These are phyloP conservation scores for Peribatodes rhomboidaria DNA, from an alignment of 2,888 invertebrate genomes.

Conservation along the genomic window DNA sequence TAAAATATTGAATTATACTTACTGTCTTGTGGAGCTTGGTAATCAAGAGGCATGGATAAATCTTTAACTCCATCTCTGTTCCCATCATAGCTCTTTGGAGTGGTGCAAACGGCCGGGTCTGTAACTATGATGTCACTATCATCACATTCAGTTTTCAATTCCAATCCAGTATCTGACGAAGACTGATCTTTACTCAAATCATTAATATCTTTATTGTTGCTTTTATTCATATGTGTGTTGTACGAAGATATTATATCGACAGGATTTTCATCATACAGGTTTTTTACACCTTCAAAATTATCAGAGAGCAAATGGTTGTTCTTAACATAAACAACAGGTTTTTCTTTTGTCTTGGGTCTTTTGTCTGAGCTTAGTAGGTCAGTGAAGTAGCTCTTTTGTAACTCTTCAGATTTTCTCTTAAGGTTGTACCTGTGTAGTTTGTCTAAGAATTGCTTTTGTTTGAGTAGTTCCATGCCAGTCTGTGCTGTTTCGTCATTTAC, in stretches of 20 bases:
- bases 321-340: constrained; percentile 61
- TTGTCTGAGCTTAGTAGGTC: constrained; percentile 75
- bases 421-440: constrained; percentile 78
- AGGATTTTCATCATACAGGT: constrained; percentile 73
- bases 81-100: constrained; percentile 71
- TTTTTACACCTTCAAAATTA: constrained; percentile 71
- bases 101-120: constrained; percentile 77
- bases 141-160: constrained; percentile 81
- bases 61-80: constrained; percentile 72
- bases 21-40: constrained; percentile 82
- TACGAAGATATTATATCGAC: constrained; percentile 69
- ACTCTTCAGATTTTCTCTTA: constrained; percentile 83
- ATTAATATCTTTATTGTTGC: constrained; percentile 59
- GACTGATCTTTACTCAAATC: constrained; percentile 67
- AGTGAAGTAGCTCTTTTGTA: constrained; percentile 77
- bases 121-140: constrained; percentile 80
- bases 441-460: constrained; percentile 79
- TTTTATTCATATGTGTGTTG: constrained; percentile 65
- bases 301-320: constrained; percentile 62
- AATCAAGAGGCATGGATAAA: constrained; percentile 67
- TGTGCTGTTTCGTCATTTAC: constrained; percentile 65
- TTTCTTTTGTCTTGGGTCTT: constrained; percentile 76
- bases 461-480: constrained; percentile 69
- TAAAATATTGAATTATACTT: constrained; percentile 56
- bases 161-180: constrained; percentile 62